These are phyloP conservation scores for Kobus ellipsiprymnus DNA, from an alignment of 2,113 vertebrate species.

Conservation along the genomic window DNA sequence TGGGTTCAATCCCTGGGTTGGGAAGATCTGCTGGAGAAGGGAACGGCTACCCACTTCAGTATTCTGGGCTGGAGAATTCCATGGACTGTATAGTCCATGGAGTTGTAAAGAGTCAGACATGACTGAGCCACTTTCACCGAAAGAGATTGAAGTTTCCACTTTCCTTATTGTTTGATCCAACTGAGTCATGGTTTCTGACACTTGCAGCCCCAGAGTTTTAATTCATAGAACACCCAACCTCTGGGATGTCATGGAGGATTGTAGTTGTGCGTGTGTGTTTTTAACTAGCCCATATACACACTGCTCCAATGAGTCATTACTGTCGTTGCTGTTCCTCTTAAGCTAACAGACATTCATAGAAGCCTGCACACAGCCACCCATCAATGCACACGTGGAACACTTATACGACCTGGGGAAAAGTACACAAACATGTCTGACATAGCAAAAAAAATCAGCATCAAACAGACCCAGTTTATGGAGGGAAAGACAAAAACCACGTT, in stretches of 20 bases:
- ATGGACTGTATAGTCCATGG: too few species aligned
- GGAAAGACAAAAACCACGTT: background rate
- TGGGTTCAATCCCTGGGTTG: background rate
- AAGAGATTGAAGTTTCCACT: background rate
- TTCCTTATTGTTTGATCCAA: background rate
- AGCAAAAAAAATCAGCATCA: background rate
- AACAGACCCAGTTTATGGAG: background rate
- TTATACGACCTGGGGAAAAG: background rate
- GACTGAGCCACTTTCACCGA: background rate
- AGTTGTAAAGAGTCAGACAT: background rate
- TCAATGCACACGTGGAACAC: background rate
- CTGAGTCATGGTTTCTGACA: background rate
- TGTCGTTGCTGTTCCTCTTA: background rate
- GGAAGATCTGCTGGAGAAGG: background rate
- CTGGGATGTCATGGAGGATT: background rate
- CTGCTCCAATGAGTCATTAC: background rate
- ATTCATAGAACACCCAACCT: background rate
- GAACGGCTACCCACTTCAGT: background rate
- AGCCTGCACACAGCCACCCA: background rate
- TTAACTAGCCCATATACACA: background rate
- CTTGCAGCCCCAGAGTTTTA: background rate
- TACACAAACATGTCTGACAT: background rate
- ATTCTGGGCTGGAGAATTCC: background rate
- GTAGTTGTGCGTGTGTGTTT: background rate
- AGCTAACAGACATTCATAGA: background rate